Conservation (phyloP, 1,140 invertebrate species). For the Drosophila parvula region DNA sequence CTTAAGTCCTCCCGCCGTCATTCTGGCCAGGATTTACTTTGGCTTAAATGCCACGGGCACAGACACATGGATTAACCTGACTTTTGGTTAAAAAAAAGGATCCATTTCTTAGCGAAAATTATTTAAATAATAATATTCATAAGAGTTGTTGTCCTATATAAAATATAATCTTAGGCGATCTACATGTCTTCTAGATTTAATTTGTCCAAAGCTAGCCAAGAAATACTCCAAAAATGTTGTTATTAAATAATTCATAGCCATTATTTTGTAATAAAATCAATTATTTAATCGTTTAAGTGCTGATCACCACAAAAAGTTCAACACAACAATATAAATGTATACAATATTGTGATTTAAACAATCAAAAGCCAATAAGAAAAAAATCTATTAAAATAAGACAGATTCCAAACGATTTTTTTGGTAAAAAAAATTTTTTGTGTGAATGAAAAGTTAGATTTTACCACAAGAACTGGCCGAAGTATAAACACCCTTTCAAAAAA, state of each 20-base stretch:
- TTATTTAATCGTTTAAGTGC: too few species aligned
- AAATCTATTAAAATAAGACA: neutral
- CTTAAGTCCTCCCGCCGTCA: conserved; percentile 53
- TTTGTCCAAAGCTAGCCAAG: too few species aligned
- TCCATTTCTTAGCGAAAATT: neutral
- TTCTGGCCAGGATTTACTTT: conserved; percentile 33
- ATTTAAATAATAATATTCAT: neutral
- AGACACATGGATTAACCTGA: conserved; percentile 8
- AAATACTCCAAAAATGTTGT: too few species aligned
- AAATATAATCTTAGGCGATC: too few species aligned
- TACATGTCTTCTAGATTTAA: too few species aligned
- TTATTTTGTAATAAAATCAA: neutral
- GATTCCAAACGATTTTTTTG: neutral
- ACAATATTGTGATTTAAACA: neutral
- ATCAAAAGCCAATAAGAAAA: neutral
- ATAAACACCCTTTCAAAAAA: too few species aligned
- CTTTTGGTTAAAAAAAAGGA: conserved; percentile 4
- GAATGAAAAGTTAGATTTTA: too few species aligned
- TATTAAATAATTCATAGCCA: neutral
- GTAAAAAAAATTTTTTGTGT: neutral
- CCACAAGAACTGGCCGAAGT: too few species aligned
- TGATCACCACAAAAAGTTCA: neutral
- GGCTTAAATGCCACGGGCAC: conserved; percentile 3
- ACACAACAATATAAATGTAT: too few species aligned
- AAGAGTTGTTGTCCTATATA: too few species aligned